Base-by-base conservation (phyloP, 2,797 vertebrate species). In the Enteromius trimaculatus region DNA sequence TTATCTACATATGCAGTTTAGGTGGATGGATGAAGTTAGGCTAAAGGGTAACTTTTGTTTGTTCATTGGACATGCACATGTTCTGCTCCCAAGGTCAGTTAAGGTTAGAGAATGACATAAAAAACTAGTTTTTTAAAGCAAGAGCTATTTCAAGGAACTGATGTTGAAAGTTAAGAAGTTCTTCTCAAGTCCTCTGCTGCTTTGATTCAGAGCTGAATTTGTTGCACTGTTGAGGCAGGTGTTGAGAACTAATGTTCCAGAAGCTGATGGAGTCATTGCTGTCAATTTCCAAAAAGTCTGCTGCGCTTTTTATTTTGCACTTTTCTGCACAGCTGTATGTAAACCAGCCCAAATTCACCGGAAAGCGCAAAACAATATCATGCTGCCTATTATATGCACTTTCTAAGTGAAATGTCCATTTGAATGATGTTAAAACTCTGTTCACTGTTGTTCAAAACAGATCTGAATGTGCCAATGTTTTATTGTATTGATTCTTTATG, bases 1-100 rank as follows among this genome's bases (percentile, higher is more conserved):
- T 85, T 77, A 85, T 65, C 86, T 77, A 84, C 65, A 49, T 74
- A 80, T 77, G 49, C 13, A 21, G n/a, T 21, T 37, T 69, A 55
- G 29, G 44, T 17, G 21, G 21, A 76, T 39, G 6, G n/a, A 60
- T 76, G 3, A 10, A 34, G 19, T 53, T 7, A 34, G 13, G 62
- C 62, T 34, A 17, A 16, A 42, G 23, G 4, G 4, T 60, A 6
- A 60, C 4, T 13, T 14, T 26, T 26, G n/a, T 60, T 26, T 60
- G 23, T 23, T 60, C 3, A 42, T 69, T 42, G 21, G 21, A 14
- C 21, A 2, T 23, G n/a, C 55, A n/a, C 39, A 13, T 23, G n/a
- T n/a, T 65, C 62, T 31, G 29, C 16, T 65, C 26, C 6, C 26
- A 34, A 17, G 26, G 29, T 65, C 14, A n/a, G n/a, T n/a, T n/a